Base-by-base conservation (phyloP, 2,113 vertebrate genomes). In the Thamnaconus septentrionalis region DNA sequence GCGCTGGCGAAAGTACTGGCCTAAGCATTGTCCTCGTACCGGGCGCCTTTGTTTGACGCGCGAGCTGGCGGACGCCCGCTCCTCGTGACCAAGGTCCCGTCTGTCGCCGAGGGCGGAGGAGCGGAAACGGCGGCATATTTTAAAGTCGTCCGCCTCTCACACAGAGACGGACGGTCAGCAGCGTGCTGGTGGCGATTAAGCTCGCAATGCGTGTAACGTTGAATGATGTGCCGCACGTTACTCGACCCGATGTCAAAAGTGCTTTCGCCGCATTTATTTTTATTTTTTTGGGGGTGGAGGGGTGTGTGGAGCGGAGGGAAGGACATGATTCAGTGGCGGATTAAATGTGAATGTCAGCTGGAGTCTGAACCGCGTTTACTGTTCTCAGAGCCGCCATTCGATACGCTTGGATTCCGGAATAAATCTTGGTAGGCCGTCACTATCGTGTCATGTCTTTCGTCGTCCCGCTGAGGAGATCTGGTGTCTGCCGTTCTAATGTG, bases 371-470 rank as follows among this genome's bases (percentile, higher is more conserved):
- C 46, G 77, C 76, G 85, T 92, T 92, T 91, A 91, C 78, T 71
- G 78, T 90, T 89, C 81, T 84, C 75, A 49, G 73, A 82, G 77
- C 64, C 61, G 91, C 81, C 78, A 92, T 88, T 70, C 72, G 89
- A 92, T 90, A 88, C 53, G 79, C 66, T 76, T 71, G 75, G 69
- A 83, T 89, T 86, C 85, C 76, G 58, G 81, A 85, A 90, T 91
- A 90, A 92, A 93, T 90, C 89, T 90, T 79, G 45, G 74, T 73
- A 75, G 75, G 83, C 76, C 87, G 87, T 81, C 78, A 80, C 72
- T 80, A 88, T 86, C 81, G 78, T 87, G 83, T 85, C 79, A 84
- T 80, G 80, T 83, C 70, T 80, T 88, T 88, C 65, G 84, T 87
- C 85, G 91, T 90, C 85, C 79, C 79, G 80, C 66, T 76, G 53